phyloP scores from a whole-genome alignment of 2,113 vertebrate genomes.

The Pica pica region DNA sequence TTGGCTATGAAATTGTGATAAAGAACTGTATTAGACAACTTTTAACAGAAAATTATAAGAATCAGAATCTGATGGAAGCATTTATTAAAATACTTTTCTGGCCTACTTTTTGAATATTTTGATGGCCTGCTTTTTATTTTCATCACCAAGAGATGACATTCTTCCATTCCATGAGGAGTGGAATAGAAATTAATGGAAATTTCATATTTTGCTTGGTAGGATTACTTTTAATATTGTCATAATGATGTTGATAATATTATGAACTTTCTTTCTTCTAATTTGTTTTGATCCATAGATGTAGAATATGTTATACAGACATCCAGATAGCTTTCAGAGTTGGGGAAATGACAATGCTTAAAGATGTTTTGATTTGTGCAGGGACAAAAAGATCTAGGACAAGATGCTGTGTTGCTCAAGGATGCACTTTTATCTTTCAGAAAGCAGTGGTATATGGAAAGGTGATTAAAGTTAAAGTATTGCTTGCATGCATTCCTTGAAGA shows the following conservation, averaged over 20 bases:
- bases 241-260: not conserved
- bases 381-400: not conserved
- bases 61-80: not conserved
- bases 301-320: not conserved
- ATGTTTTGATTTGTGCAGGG: not conserved
- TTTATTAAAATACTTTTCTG: not conserved
- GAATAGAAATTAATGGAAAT: not conserved
- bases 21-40: not conserved
- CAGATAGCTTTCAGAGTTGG: not conserved
- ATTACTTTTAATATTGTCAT: not conserved
- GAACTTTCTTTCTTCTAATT: not conserved
- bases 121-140: not conserved
- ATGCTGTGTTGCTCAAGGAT: not conserved
- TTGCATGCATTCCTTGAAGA: not conserved
- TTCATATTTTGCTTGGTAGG: not conserved
- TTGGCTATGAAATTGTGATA: not conserved
- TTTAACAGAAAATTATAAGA: not conserved
- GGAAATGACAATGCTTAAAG: not conserved
- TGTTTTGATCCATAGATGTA: not conserved
- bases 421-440: not conserved
- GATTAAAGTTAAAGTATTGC: not conserved
- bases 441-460: not conserved
- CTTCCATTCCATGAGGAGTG: not conserved
- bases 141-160: not conserved
- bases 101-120: not conserved